Base-by-base conservation (phyloP, 2,797 vertebrate species). In the Lophotriccus pileatus region DNA sequence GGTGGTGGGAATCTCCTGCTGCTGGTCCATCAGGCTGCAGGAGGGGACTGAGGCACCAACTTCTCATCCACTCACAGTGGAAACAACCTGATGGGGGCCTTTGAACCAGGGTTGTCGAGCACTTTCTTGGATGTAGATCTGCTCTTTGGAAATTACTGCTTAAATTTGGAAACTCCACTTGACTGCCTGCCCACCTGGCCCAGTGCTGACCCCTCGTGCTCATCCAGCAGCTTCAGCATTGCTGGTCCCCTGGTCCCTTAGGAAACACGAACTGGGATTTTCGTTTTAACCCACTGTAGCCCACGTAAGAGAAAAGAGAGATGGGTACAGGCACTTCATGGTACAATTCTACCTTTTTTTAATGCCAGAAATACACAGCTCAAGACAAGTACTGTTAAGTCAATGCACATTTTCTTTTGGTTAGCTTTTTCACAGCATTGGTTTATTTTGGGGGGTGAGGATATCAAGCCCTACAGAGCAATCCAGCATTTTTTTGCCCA, bases 31-130 rank as follows among this genome's bases (percentile, higher is more conserved):
- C n/a, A 30, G 75, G 56, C 64, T 93, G 36, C 55, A 37, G n/a
- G 69, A 70, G 17, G 53, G 28, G 39, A 68, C 66, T 0, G 1
- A 60, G 78, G 60, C 72, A 46, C 13, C 0, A 2, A 78, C 76
- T 91, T 87, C 55, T 39, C 56, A 28, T 2, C 20, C 1, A 2
- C 37, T 78, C 1, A 0, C 0, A 2, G 18, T 68, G 53, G 74
- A 63, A 46, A 10, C 10, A 43, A 1, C n/a, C 37, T 3, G 10
- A 53, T 8, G 7, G 47, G 28, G 94, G 39, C 60, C 84, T 85
- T 77, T 81, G 41, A 53, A 27, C 20, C 0, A 0, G 10, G 28
- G 1, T 20, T 10, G 2, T 77, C 0, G 1, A 50, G 50, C 9
- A 0, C 43, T 67, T 58, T 39, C 47, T 58, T 73, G 90, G 77